phyloP scores from a whole-genome alignment of 2,888 invertebrate species.

The Neocrepidodera transversa region DNA sequence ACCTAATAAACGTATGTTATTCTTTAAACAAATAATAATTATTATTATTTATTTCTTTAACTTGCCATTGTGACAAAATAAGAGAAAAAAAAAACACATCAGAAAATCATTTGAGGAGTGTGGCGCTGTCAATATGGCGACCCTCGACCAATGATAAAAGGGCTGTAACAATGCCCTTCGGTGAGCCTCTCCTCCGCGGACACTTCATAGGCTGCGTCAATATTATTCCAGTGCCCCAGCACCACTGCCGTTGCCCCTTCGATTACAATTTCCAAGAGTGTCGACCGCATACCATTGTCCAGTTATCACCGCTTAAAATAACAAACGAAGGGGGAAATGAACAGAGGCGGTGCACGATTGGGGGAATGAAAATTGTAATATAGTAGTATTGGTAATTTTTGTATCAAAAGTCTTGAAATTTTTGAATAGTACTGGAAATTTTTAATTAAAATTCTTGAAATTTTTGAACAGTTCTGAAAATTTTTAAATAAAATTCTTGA shows the following conservation, averaged over 20 bases:
- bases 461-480: no score
- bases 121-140: conserved; percentile 52
- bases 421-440: no score
- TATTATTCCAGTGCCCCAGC: conserved; percentile 56
- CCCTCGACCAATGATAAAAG: conserved; percentile 52
- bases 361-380: no score
- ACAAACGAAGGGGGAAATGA: conserved; percentile 25
- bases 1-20: no score
- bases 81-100: no score
- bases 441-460: no score
- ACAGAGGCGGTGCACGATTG: neutral
- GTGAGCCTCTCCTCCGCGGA: conserved; percentile 50
- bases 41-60: no score
- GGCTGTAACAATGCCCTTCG: conserved; percentile 37
- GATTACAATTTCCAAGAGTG: conserved; percentile 1
- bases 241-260: neutral
- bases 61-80: no score
- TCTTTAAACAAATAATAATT: no score
- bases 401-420: no score
- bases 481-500: no score
- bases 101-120: neutral
- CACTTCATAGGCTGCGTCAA: conserved; percentile 57
- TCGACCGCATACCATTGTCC: conserved; percentile 45
- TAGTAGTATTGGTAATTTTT: no score
- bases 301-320: conserved; percentile 50